phyloP scores from a whole-genome alignment of 1,140 invertebrate genomes.

The Riptortus pedestris region DNA sequence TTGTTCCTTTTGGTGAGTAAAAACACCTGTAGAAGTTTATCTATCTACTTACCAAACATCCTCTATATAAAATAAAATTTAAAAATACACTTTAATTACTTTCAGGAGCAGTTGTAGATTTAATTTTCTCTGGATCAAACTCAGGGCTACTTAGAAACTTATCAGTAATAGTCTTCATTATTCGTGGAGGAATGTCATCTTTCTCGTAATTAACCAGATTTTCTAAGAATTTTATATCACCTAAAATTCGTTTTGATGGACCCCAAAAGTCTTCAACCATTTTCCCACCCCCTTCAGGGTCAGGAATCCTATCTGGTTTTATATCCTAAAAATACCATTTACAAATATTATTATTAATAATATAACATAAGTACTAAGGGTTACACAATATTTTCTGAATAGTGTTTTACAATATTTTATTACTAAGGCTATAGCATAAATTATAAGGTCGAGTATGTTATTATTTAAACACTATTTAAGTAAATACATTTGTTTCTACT shows the following conservation, averaged over 20 bases:
- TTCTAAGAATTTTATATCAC: constrained; percentile 83
- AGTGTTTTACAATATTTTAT: too few species aligned
- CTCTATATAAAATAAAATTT: too few species aligned
- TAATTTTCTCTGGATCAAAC: constrained; percentile 87
- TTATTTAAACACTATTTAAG: too few species aligned
- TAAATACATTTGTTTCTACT: too few species aligned
- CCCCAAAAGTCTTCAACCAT: constrained; percentile 89
- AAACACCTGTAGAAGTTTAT: too few species aligned
- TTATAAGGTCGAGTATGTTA: too few species aligned
- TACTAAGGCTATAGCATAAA: too few species aligned
- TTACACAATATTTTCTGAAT: too few species aligned
- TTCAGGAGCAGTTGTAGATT: constrained; percentile 60
- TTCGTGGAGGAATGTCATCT: constrained; percentile 71
- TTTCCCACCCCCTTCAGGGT: constrained; percentile 58
- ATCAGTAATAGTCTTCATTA: constrained; percentile 77
- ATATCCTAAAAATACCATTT: constrained; percentile 55
- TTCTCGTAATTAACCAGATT: constrained; percentile 79
- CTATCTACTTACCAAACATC: too few species aligned
- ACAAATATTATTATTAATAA: not conserved
- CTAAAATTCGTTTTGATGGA: constrained; percentile 77
- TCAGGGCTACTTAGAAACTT: constrained; percentile 69
- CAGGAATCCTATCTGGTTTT: constrained; percentile 71
- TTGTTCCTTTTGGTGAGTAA: too few species aligned
- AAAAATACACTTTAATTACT: too few species aligned
- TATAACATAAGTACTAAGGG: too few species aligned